Base-by-base conservation (phyloP, 2,113 vertebrate species). In the Istiophorus platypterus region DNA sequence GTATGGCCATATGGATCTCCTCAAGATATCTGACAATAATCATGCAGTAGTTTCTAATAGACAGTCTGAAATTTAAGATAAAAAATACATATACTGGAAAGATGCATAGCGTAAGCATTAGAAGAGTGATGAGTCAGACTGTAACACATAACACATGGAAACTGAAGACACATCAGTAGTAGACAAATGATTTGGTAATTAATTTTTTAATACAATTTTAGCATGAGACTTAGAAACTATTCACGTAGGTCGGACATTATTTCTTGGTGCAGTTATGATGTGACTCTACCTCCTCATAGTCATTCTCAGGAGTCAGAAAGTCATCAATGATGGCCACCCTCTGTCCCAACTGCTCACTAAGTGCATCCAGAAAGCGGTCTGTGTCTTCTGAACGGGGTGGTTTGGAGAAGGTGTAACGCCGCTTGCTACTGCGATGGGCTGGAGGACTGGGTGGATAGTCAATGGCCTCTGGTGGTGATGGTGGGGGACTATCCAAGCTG, bases 341-440 rank as follows among this genome's bases (percentile, higher is more conserved):
- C 88, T 98, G 96, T 0, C 98, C 97, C 83, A 99, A 92, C 92
- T 99, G 97, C 89, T 98, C 97, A 0, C 96, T 98, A 68, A 99
- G 95, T 0, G 94, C 97, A 0, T 98, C 97, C 92, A 99, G 94
- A 88, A 99, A 99, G 22, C 96, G 96, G 72, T 99, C 97, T 0
- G 98, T 99, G 91, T 99, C 98, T 0, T 95, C 94, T 76, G 95
- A 98, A 27, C 95, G 96, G 0, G 95, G 94, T 0, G 98, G 97
- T 65, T 95, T 92, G 0, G 98, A 98, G 95, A 99, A 98, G 47
- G 97, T 96, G 90, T 98, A 99, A 18, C 97, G 97, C 75, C 98
- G 97, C 92, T 95, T 96, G 66, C 71, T 89, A 74, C 87, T 94
- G 4, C 94, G 95, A 51, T 84, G 84, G 11, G 88, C 39, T 0